Conservation (phyloP, 2,113 vertebrate genomes). For the Falcunculus frontatus region DNA sequence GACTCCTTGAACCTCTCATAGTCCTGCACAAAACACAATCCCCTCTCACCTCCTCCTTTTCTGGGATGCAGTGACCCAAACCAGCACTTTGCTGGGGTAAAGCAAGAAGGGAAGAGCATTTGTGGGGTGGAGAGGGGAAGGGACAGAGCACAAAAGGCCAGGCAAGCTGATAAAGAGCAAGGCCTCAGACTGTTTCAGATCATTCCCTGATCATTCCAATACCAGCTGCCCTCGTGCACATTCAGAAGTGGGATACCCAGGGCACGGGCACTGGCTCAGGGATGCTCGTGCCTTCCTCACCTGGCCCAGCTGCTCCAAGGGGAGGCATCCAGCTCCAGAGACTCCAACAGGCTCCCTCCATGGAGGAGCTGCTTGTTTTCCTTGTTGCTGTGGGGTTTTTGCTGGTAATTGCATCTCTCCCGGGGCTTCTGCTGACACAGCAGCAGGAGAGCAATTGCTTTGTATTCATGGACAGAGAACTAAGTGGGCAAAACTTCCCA, state of each 20-base stretch:
- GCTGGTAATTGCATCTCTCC: background rate
- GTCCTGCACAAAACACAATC: background rate
- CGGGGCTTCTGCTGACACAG: constrained; percentile 15
- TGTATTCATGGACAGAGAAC: background rate
- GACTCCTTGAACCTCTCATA: background rate
- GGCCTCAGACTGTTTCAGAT: background rate
- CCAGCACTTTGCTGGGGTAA: background rate
- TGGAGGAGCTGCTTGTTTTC: background rate
- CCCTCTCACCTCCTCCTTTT: background rate
- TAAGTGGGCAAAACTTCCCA: background rate
- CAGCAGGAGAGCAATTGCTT: background rate
- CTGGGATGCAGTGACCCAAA: background rate
- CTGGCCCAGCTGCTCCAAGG: background rate
- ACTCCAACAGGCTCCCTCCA: background rate
- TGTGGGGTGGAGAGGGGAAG: background rate
- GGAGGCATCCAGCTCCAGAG: background rate
- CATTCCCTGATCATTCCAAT: rapidly evolving
- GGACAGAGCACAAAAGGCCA: background rate
- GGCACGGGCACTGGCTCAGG: background rate
- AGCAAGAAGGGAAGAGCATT: background rate
- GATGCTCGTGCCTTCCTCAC: background rate
- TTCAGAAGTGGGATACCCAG: background rate
- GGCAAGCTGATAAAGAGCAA: background rate
- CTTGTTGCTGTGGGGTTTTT: background rate
- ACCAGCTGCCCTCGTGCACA: background rate